phyloP scores from a whole-genome alignment of 2,888 invertebrate genomes.

The Parnassius mnemosyne region DNA sequence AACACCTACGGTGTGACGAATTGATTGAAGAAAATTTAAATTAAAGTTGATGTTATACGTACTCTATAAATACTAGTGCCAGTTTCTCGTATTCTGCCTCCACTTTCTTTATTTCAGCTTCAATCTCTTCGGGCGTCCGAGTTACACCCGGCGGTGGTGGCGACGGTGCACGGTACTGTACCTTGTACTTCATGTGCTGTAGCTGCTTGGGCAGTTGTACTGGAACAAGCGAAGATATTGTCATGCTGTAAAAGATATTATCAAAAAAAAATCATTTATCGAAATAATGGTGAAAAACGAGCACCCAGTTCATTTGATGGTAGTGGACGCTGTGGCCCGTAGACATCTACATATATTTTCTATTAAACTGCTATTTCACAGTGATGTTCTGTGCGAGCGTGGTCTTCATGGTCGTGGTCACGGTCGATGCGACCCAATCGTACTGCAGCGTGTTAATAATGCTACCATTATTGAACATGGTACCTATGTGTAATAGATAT shows the following conservation, averaged over 20 bases:
- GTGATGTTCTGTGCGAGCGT: too few species aligned
- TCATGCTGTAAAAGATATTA: not conserved
- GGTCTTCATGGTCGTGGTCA: too few species aligned
- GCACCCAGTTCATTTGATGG: too few species aligned
- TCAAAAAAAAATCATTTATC: not conserved
- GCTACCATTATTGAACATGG: too few species aligned
- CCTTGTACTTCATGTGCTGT: slow-evolving; percentile 82
- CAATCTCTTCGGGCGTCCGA: slow-evolving; percentile 89
- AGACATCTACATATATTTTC: too few species aligned
- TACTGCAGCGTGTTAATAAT: too few species aligned
- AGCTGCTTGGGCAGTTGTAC: slow-evolving; percentile 78
- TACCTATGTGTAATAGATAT: too few species aligned
- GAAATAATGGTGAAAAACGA: not conserved
- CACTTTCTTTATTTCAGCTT: slow-evolving; percentile 86
- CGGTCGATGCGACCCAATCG: too few species aligned
- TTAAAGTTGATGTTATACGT: slow-evolving; percentile 39
- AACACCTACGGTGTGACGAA: too few species aligned
- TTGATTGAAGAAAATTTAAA: too few species aligned
- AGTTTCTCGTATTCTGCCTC: slow-evolving; percentile 88
- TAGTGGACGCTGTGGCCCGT: too few species aligned
- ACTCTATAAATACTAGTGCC: slow-evolving; percentile 86
- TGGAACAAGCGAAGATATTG: slow-evolving; percentile 41
- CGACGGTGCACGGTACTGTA: slow-evolving; percentile 84
- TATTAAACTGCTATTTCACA: too few species aligned
- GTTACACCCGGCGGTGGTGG: slow-evolving; percentile 83